These are phyloP conservation scores for Steromphala cineraria DNA, from an alignment of 2,888 invertebrate genomes.

Conservation along the genomic window DNA sequence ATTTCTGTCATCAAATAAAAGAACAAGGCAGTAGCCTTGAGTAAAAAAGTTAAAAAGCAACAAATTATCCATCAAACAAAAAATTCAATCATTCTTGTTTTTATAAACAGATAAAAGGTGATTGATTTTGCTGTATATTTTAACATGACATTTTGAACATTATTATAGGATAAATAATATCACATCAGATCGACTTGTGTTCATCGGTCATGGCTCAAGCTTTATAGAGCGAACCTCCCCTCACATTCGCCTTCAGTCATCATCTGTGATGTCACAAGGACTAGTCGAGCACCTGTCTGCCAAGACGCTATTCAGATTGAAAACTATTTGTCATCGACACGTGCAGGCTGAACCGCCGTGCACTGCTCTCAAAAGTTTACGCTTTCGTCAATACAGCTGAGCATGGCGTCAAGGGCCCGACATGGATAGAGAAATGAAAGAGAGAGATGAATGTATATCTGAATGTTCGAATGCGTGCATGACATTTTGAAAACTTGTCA, in stretches of 20 bases:
- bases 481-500: too few species aligned
- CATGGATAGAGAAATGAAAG: too few species aligned
- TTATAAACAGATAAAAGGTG: too few species aligned
- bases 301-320: conserved; percentile 3
- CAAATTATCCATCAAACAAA: too few species aligned
- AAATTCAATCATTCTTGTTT: too few species aligned
- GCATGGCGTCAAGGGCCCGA: not conserved
- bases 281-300: not conserved
- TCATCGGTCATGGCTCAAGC: not conserved
- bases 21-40: too few species aligned
- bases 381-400: not conserved
- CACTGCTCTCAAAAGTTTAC: not conserved
- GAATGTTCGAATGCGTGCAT: not conserved
- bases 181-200: not conserved
- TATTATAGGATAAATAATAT: too few species aligned
- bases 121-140: too few species aligned
- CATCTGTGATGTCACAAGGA: not conserved
- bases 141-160: too few species aligned
- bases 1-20: too few species aligned
- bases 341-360: not conserved
- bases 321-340: not conserved
- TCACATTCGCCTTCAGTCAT: conserved; percentile 1
- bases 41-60: too few species aligned
- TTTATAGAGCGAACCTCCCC: not conserved
- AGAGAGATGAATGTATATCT: too few species aligned